phyloP scores from a whole-genome alignment of 2,113 vertebrate species.

The Cercopithecus mona region DNA sequence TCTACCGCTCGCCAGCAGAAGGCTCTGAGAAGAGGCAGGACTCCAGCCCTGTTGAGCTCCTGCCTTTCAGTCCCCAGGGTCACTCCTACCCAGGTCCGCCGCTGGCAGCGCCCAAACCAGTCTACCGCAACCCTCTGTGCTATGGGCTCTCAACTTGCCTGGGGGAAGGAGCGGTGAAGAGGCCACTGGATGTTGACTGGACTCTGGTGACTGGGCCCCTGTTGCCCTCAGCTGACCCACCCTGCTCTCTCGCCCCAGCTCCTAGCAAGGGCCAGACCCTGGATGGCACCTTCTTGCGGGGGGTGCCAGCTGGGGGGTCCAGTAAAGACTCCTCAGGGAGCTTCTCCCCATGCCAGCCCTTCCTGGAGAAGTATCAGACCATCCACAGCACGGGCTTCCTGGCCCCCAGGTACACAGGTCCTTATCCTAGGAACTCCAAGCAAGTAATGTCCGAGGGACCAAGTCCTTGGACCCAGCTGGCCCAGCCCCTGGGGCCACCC shows the following conservation, averaged over 20 bases:
- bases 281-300: constrained; percentile 71
- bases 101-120: constrained; percentile 88
- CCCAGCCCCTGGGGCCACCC: constrained; percentile 73
- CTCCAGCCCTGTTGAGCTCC: constrained; percentile 64
- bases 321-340: constrained; percentile 77
- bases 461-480: constrained; percentile 80
- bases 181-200: constrained; percentile 84
- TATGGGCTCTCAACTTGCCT: constrained; percentile 76
- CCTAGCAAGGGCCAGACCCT: constrained; percentile 73
- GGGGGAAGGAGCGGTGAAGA: constrained; percentile 77
- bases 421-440: constrained; percentile 73
- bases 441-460: constrained; percentile 59
- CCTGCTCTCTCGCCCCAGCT: constrained; percentile 66
- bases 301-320: constrained; percentile 43
- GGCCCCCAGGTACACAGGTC: constrained; percentile 78
- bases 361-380: constrained; percentile 74
- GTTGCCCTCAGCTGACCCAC: not conserved
- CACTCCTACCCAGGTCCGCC: constrained; percentile 74
- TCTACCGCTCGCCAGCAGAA: constrained; percentile 80
- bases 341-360: constrained; percentile 59
- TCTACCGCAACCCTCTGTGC: constrained; percentile 86
- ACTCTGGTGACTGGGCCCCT: constrained; percentile 45
- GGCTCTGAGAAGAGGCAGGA: constrained; percentile 74
- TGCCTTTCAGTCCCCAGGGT: constrained; percentile 64
- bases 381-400: constrained; percentile 53